Evolutionary conservation across 2,888 invertebrate genomes (phyloP).

Genomic region (Campoletis raptor): DNA sequence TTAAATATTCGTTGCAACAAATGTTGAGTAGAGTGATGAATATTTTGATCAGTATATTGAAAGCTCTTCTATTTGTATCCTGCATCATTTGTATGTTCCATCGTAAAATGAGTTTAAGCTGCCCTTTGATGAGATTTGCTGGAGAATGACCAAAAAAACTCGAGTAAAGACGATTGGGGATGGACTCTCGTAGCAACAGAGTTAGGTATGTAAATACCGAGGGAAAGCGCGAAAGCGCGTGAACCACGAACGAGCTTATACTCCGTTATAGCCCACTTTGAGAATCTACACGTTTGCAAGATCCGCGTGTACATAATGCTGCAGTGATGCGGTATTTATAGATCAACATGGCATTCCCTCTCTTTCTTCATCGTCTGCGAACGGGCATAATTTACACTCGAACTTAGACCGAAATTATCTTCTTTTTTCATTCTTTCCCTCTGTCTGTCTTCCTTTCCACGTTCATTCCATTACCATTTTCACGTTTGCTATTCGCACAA

Average conservation of each 20-base stretch:
- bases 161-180: conserved; percentile 6
- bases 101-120: not conserved
- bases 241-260: conserved; percentile 51
- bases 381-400: conserved; percentile 71
- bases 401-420: conserved; percentile 67
- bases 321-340: conserved; percentile 75
- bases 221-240: conserved; percentile 61
- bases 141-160: not conserved
- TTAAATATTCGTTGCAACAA: not conserved
- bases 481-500: conserved; percentile 18
- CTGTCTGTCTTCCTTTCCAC: conserved; percentile 29
- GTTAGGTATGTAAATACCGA: conserved; percentile 48
- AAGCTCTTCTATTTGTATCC: not conserved
- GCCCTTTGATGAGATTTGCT: not conserved
- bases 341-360: conserved; percentile 71
- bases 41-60: not conserved
- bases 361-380: conserved; percentile 69
- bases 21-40: not conserved
- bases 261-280: conserved; percentile 52
- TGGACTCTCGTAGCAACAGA: conserved; percentile 60
- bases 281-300: conserved; percentile 43
- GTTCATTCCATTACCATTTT: conserved; percentile 56
- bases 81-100: not conserved
- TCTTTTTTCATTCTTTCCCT: conserved; percentile 28
- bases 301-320: conserved; percentile 72